Conservation (phyloP, 2,113 vertebrate species). For the Rhinoderma darwinii region DNA sequence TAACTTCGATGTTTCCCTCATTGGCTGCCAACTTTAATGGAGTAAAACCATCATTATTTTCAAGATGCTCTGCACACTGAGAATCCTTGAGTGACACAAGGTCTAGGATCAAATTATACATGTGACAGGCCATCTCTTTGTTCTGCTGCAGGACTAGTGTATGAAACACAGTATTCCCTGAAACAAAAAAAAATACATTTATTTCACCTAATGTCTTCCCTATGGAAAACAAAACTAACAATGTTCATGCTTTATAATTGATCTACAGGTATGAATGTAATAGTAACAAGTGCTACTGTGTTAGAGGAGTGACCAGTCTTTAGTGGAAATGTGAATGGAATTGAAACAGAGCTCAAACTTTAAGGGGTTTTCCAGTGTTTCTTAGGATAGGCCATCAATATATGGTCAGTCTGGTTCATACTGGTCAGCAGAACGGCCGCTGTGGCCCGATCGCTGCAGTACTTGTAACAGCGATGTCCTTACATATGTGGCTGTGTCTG, state of each 20-base stretch:
- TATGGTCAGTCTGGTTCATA: no score
- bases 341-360: no score
- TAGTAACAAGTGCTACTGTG: neutral
- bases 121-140: neutral
- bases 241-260: neutral
- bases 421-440: no score
- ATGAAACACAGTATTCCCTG: neutral
- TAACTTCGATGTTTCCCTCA: constrained; percentile 26
- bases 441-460: no score
- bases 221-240: neutral
- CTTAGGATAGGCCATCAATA: no score
- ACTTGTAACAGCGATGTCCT: no score
- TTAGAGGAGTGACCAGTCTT: no score
- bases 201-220: neutral
- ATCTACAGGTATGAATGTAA: neutral
- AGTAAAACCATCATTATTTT: neutral
- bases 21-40: neutral
- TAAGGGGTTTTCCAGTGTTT: no score
- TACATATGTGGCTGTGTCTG: no score
- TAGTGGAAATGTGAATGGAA: no score
- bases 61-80: neutral
- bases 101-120: neutral
- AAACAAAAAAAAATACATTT: neutral
- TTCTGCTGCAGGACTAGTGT: neutral
- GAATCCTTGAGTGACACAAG: neutral